phyloP scores from a whole-genome alignment of 2,113 vertebrate genomes.

The Cheirogaleus medius region DNA sequence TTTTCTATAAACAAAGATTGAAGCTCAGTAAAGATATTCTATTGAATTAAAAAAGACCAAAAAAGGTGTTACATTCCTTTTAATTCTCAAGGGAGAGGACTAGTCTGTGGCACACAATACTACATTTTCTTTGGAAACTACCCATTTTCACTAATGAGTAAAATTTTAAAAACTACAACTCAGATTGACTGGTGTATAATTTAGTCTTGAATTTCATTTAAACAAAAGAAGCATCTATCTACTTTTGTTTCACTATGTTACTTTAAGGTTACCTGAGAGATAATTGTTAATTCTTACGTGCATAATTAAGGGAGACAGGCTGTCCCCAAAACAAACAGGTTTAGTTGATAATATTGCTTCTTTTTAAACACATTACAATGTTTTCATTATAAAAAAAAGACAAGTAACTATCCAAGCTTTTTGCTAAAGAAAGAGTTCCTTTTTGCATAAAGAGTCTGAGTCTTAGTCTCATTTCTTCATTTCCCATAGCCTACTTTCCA shows the following conservation, averaged over 20 bases:
- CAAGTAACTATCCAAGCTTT: not conserved
- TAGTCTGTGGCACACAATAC: not conserved
- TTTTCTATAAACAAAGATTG: slow-evolving; percentile 10
- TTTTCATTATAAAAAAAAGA: not conserved
- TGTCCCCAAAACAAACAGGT: slow-evolving; percentile 32
- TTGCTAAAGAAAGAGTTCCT: not conserved
- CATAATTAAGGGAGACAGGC: slow-evolving; percentile 43
- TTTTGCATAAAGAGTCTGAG: slow-evolving; percentile 11
- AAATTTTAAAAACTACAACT: not conserved
- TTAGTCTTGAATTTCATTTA: slow-evolving; percentile 52
- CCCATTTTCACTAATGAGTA: slow-evolving; percentile 57
- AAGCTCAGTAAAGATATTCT: not conserved
- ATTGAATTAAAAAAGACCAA: not conserved
- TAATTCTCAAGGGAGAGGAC: slow-evolving; percentile 36
- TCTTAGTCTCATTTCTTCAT: not conserved
- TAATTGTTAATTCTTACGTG: slow-evolving; percentile 47
- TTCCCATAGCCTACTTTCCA: not conserved
- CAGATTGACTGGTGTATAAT: slow-evolving; percentile 44
- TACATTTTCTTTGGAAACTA: slow-evolving; percentile 29
- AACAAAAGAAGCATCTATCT: slow-evolving; percentile 60
- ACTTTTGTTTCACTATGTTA: slow-evolving; percentile 34
- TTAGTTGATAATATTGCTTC: slow-evolving; percentile 43
- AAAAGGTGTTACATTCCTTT: slow-evolving; percentile 3
- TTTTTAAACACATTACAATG: slow-evolving; percentile 34
- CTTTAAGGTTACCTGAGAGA: slow-evolving; percentile 14